These are phyloP conservation scores for Thymelicus sylvestris DNA, from an alignment of 2,888 invertebrate species.

Conservation along the genomic window DNA sequence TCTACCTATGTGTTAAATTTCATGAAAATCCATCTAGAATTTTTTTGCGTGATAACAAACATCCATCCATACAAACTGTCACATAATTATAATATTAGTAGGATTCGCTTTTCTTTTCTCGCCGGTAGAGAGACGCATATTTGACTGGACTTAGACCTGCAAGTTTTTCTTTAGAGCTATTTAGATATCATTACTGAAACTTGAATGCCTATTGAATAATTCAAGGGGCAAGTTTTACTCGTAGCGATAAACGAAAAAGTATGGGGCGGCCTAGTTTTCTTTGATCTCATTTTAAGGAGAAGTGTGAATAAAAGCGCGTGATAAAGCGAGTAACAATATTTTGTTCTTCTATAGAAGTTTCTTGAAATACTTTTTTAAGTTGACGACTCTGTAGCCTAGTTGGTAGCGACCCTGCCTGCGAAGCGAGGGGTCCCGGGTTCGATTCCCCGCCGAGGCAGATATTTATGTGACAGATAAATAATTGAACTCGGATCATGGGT, in stretches of 20 bases:
- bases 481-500: too few relatives aligned
- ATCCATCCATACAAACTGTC: too few relatives aligned
- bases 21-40: too few relatives aligned
- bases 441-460: too few relatives aligned
- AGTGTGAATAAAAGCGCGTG: background rate
- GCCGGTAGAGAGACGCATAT: background rate
- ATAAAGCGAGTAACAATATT: background rate
- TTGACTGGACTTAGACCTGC: conserved; percentile 12
- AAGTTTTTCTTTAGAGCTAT: conserved; percentile 25
- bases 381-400: too few relatives aligned
- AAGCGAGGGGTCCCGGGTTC: too few relatives aligned
- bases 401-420: too few relatives aligned
- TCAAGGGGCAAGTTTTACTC: conserved; percentile 24
- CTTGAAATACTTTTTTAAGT: background rate
- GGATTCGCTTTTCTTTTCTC: background rate
- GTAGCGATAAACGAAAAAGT: conserved; percentile 32
- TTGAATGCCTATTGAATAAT: conserved; percentile 35
- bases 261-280: conserved; percentile 15
- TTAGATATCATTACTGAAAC: conserved; percentile 34
- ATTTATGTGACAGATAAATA: too few relatives aligned
- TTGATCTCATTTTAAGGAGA: conserved; percentile 8
- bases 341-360: background rate
- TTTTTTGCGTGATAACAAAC: too few relatives aligned
- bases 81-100: too few relatives aligned
- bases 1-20: too few relatives aligned